phyloP scores from a whole-genome alignment of 2,888 invertebrate species.

The Aleiodes alternator region DNA sequence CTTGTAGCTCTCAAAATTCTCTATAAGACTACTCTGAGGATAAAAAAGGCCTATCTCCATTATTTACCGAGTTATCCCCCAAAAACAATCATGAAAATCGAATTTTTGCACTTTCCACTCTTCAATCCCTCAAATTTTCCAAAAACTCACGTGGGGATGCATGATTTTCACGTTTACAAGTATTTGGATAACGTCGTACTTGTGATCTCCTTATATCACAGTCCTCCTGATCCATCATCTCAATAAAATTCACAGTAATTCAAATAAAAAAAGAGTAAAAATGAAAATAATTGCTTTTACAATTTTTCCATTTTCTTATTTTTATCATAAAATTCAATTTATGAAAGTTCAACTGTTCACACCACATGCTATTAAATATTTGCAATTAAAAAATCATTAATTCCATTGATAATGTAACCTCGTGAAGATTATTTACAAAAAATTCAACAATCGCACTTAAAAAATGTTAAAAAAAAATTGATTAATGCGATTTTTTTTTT shows the following conservation, averaged over 20 bases:
- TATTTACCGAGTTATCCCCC: too few species aligned
- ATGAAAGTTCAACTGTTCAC: slow-evolving; percentile 39
- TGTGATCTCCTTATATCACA: slow-evolving; percentile 65
- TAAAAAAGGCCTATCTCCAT: too few species aligned
- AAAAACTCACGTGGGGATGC: slow-evolving; percentile 53
- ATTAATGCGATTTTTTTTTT: slow-evolving; percentile 8
- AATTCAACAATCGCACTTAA: neutral
- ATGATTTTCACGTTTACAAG: slow-evolving; percentile 66
- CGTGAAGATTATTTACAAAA: slow-evolving; percentile 1
- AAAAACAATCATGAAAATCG: too few species aligned
- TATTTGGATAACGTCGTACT: slow-evolving; percentile 68
- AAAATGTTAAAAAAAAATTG: neutral
- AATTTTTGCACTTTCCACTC: too few species aligned
- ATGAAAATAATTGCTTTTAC: slow-evolving; percentile 23
- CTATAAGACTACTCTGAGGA: too few species aligned
- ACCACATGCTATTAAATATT: slow-evolving; percentile 48
- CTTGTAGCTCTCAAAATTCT: too few species aligned
- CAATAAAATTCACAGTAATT: neutral
- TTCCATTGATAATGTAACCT: slow-evolving; percentile 46
- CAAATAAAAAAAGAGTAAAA: neutral
- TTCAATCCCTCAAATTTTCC: too few species aligned
- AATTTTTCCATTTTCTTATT: neutral
- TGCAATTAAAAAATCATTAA: slow-evolving; percentile 12
- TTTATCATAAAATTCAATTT: slow-evolving; percentile 19
- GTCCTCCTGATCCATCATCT: slow-evolving; percentile 70